These are phyloP conservation scores for Theonella swinhoei DNA, from an alignment of 37 sponge, comb jelly and placozoan species.

Conservation along the genomic window DNA sequence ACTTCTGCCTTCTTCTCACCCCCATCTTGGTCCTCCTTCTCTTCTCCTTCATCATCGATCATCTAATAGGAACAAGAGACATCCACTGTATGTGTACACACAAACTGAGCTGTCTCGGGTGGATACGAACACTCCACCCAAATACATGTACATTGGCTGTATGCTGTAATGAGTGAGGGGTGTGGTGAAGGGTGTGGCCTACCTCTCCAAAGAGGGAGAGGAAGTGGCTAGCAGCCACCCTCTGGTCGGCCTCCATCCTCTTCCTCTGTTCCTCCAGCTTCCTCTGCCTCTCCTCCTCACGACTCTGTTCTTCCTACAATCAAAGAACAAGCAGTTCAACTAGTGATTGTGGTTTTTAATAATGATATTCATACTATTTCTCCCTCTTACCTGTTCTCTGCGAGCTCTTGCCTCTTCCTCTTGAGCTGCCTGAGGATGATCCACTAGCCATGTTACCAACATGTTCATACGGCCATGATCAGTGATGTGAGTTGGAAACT, in stretches of 20 bases:
- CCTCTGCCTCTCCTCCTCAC: neutral
- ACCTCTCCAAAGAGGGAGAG: slow-evolving; percentile 46
- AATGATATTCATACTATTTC: neutral
- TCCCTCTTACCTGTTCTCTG: neutral
- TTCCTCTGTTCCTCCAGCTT: slow-evolving; percentile 15
- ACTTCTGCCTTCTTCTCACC: neutral
- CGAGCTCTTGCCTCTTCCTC: slow-evolving; percentile 30
- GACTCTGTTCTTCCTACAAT: neutral
- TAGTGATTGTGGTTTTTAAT: neutral
- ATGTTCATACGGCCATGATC: slow-evolving; percentile 30
- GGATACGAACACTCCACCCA: neutral
- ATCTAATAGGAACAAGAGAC: neutral
- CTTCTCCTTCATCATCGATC: slow-evolving; percentile 22
- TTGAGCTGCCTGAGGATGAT: slow-evolving; percentile 50
- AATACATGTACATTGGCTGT: neutral
- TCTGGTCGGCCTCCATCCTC: slow-evolving; percentile 32
- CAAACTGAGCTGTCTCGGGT: neutral
- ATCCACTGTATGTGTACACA: neutral
- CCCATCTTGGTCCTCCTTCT: too few species aligned
- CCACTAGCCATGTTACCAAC: slow-evolving; percentile 71
- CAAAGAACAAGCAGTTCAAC: neutral
- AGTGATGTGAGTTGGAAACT: slow-evolving; percentile 21
- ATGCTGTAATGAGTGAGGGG: neutral
- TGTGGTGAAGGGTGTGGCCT: neutral
- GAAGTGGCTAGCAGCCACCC: slow-evolving; percentile 31